Conservation (phyloP, 37 sponge, comb jelly and placozoan genomes). For the Aplysina aerophoba region DNA sequence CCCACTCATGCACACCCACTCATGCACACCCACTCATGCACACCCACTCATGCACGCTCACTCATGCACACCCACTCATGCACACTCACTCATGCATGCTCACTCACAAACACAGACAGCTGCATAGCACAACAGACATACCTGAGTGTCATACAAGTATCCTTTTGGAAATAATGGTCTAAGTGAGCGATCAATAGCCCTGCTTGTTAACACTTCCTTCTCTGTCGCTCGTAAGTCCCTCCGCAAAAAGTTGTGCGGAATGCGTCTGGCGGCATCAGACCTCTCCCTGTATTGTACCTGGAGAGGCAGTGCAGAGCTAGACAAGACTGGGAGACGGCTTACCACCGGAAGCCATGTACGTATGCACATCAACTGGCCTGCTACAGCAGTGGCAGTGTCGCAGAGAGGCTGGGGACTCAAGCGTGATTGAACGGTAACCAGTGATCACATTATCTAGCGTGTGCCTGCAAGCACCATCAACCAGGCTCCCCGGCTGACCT, state of each 20-base stretch:
- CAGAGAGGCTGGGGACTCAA: neutral
- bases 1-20: too few species aligned
- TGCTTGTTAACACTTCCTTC: constrained; percentile 59
- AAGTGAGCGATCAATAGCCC: constrained; percentile 71
- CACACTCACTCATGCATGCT: neutral
- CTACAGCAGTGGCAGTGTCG: too few species aligned
- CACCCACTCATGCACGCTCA: too few species aligned
- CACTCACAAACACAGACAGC: neutral
- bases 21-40: too few species aligned
- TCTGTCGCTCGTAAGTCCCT: constrained; percentile 63
- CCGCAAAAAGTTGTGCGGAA: constrained; percentile 65
- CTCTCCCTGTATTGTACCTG: constrained; percentile 84
- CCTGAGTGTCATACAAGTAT: constrained; percentile 75
- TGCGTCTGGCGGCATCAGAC: constrained; percentile 64
- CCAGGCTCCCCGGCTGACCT: too few species aligned
- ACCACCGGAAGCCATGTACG: too few species aligned
- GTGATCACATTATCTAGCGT: too few species aligned
- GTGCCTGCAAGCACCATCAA: too few species aligned
- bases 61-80: too few species aligned
- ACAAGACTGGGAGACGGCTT: neutral
- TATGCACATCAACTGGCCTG: too few species aligned
- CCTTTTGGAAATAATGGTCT: constrained; percentile 62
- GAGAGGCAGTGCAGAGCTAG: neutral
- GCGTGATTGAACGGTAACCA: too few species aligned
- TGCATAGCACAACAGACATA: neutral